A percentile compares a stretch with the other conserved stretches of the same genome.
Conservation (phyloP, 1,140 invertebrate species). For the Metaphire vulgaris region DNA sequence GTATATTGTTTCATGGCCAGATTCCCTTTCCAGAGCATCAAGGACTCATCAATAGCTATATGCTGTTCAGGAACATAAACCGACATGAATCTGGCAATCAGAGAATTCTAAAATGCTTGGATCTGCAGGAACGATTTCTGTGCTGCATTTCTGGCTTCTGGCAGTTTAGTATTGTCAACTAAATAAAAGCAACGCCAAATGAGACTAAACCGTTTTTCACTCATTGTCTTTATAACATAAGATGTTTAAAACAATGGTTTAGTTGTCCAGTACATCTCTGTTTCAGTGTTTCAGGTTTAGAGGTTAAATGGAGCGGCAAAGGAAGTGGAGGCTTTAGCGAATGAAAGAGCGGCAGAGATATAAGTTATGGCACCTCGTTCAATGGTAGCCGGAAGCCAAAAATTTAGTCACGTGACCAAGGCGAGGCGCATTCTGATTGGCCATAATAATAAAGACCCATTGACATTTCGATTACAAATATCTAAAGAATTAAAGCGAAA, state of each 20-base stretch:
- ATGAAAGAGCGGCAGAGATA: too few species aligned
- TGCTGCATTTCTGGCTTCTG: neutral
- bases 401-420: too few species aligned
- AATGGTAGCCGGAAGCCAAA: too few species aligned
- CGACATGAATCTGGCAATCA: neutral
- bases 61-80: neutral
- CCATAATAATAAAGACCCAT: too few species aligned
- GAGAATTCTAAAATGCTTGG: neutral
- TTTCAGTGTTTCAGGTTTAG: too few species aligned
- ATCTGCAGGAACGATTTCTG: neutral
- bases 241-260: neutral
- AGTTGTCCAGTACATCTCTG: neutral
- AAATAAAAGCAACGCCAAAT: neutral
- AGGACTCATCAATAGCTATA: neutral
- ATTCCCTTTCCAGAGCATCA: neutral
- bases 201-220: neutral
- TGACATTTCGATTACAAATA: too few species aligned
- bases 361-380: too few species aligned
- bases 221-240: neutral
- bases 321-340: too few species aligned
- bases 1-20: neutral
- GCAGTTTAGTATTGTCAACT: neutral
- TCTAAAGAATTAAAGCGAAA: too few species aligned
- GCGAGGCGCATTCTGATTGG: too few species aligned
- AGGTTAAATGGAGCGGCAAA: too few species aligned